Conservation (phyloP, 2,888 invertebrate genomes). For the Priocnemis perturbator region DNA sequence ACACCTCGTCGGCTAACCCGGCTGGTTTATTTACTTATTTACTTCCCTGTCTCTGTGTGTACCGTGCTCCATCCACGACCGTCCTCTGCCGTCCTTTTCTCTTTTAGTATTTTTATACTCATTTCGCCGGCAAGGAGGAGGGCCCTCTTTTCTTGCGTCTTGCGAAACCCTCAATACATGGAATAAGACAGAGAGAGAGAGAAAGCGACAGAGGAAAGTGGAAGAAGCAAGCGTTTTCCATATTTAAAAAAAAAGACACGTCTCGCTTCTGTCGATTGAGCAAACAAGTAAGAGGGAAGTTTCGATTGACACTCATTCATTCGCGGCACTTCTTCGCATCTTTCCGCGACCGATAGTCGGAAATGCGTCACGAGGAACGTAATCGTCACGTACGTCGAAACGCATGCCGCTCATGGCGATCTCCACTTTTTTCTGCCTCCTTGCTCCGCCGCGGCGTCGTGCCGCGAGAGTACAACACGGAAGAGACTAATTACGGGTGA, state of each 20-base stretch:
- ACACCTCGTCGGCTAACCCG: conserved; percentile 66
- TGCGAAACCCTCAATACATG: no score
- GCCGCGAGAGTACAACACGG: conserved; percentile 8
- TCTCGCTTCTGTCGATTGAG: conserved; percentile 5
- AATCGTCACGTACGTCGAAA: not conserved
- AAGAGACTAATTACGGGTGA: conserved; percentile 23
- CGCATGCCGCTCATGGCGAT: not conserved
- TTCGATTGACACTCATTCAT: no score
- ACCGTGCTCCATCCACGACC: conserved; percentile 23
- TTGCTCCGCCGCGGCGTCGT: not conserved
- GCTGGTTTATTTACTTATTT: conserved; percentile 69
- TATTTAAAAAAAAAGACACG: conserved; percentile 11
- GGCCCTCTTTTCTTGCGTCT: no score
- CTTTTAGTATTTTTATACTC: conserved; percentile 14
- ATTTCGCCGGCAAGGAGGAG: not conserved
- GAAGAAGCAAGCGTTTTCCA: conserved; percentile 14
- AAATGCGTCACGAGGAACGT: conserved; percentile 11
- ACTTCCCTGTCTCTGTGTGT: conserved; percentile 57
- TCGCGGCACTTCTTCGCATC: no score
- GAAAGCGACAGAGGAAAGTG: not conserved
- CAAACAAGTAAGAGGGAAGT: no score
- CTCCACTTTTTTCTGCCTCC: not conserved
- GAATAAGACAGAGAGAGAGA: no score
- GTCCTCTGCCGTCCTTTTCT: conserved; percentile 4
- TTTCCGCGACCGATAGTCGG: not conserved